Conservation (phyloP, 2,113 vertebrate genomes). For the Oncorhynchus keta region DNA sequence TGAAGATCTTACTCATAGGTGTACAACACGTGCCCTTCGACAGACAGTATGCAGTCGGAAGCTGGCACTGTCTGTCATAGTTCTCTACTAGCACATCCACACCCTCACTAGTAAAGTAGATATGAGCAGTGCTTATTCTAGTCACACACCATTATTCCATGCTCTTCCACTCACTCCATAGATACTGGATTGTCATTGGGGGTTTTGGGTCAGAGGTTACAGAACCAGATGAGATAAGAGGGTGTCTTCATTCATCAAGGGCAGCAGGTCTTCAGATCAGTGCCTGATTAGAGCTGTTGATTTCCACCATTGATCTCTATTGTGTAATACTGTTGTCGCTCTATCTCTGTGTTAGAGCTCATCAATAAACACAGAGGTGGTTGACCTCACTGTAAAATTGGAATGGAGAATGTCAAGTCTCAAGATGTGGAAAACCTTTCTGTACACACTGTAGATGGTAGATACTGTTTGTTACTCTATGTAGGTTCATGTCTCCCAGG, state of each 20-base stretch:
- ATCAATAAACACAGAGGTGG: conserved; percentile 21
- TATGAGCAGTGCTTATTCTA: background rate
- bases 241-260: conserved; percentile 24
- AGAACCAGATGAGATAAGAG: background rate
- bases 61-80: background rate
- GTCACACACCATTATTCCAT: background rate
- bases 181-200: background rate
- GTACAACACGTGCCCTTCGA: background rate
- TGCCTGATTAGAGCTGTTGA: conserved; percentile 34
- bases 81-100: background rate
- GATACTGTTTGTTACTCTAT: conserved; percentile 21
- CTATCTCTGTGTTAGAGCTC: too few relatives aligned
- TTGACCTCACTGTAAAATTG: too few relatives aligned
- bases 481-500: conserved; percentile 48
- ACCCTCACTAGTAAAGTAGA: background rate
- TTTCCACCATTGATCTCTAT: conserved; percentile 40
- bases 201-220: background rate
- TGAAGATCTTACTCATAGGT: background rate
- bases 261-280: conserved; percentile 30
- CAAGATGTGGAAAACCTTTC: conserved; percentile 34
- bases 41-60: background rate
- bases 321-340: conserved; percentile 31
- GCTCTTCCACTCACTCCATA: background rate
- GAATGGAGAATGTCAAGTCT: too few relatives aligned
- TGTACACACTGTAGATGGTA: conserved; percentile 27